Evolutionary conservation across 2,797 vertebrate species (phyloP).

Genomic region (Eulemur rubriventer): DNA sequence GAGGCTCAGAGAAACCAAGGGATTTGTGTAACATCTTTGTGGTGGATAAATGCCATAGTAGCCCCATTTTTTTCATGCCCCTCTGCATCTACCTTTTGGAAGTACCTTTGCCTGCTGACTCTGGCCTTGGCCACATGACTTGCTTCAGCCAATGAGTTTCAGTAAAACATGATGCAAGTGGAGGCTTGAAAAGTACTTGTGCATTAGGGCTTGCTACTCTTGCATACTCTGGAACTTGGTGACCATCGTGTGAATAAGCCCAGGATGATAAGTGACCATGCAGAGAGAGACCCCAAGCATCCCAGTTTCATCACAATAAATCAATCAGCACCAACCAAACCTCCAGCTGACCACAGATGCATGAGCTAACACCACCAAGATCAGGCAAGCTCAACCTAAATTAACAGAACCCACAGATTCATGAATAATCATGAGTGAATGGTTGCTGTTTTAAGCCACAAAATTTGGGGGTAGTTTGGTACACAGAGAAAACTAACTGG

Average conservation of each 20-base stretch:
- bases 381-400: neutral
- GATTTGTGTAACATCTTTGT: neutral
- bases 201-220: neutral
- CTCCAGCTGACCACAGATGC: neutral
- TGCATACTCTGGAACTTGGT: neutral
- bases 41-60: neutral
- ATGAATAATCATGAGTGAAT: neutral
- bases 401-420: neutral
- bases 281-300: neutral
- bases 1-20: neutral
- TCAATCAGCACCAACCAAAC: neutral
- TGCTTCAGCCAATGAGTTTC: neutral
- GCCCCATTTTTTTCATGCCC: neutral
- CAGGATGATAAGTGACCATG: neutral
- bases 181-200: neutral
- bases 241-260: neutral
- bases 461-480: neutral
- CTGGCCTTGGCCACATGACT: neutral
- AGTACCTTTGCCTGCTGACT: neutral
- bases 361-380: neutral
- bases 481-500: constrained; percentile 4
- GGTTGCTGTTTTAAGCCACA: neutral
- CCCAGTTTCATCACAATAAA: neutral
- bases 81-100: neutral
- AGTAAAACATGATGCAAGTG: neutral